Evolutionary conservation across 2,888 invertebrate genomes (phyloP).

Genomic region (Amblyjoppa proteus): DNA sequence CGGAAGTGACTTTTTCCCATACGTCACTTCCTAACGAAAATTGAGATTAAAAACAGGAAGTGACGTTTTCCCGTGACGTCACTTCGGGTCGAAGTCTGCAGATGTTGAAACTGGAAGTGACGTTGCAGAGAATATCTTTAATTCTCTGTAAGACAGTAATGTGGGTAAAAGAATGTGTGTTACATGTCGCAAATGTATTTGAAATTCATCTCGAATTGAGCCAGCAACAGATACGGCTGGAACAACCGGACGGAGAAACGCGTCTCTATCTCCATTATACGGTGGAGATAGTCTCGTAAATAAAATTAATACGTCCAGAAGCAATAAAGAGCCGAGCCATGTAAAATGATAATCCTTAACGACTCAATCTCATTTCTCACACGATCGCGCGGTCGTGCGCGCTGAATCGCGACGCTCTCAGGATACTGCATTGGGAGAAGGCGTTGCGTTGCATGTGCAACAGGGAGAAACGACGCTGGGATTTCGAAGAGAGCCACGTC

Average conservation of each 20-base stretch:
- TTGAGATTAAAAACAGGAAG: too few species aligned
- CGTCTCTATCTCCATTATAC: conserved; percentile 59
- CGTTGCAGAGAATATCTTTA: too few species aligned
- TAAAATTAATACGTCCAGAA: conserved; percentile 73
- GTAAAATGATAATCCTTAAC: conserved; percentile 75
- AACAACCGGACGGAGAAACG: conserved; percentile 23
- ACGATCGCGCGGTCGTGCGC: conserved; percentile 42
- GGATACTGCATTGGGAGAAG: conserved; percentile 9
- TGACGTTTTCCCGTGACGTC: too few species aligned
- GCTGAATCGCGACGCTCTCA: conserved; percentile 20
- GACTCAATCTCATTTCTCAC: conserved; percentile 73
- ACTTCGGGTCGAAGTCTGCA: too few species aligned
- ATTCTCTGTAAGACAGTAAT: too few species aligned
- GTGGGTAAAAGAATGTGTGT: too few species aligned
- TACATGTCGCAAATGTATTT: too few species aligned
- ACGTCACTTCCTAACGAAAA: too few species aligned
- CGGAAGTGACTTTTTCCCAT: too few species aligned
- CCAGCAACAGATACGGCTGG: not conserved
- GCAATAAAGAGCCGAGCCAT: conserved; percentile 69
- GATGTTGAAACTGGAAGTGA: too few species aligned
- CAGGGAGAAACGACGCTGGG: conserved; percentile 15
- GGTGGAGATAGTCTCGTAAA: conserved; percentile 68
- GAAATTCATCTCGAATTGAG: not conserved
- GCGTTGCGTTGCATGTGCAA: conserved; percentile 14
- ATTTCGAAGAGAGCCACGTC: conserved; percentile 7